Evolutionary conservation across 2,797 vertebrate genomes (phyloP).

Genomic region (Falco columbarius): DNA sequence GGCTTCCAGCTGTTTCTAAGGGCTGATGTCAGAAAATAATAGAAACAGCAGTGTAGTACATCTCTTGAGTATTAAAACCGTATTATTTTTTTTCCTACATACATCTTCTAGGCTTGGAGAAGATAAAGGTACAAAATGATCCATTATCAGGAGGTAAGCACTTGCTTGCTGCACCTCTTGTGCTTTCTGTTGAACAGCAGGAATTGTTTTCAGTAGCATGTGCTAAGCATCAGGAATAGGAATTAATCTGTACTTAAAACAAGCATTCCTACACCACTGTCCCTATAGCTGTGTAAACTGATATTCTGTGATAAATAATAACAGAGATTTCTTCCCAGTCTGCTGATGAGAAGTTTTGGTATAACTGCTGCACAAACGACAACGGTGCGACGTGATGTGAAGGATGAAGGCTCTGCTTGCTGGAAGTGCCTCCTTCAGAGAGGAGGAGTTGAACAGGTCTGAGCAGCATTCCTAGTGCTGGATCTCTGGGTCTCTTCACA

Average conservation of each 20-base stretch:
- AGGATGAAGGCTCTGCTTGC: neutral
- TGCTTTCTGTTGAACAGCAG: neutral
- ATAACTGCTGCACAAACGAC: neutral
- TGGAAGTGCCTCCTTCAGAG: neutral
- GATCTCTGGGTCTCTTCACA: neutral
- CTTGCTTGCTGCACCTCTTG: neutral
- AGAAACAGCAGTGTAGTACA: neutral
- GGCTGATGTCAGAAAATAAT: neutral
- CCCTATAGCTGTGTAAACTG: neutral
- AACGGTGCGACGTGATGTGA: rapidly evolving
- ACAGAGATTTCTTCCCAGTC: neutral
- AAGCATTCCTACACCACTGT: neutral
- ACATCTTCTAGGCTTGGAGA: neutral
- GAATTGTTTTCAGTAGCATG: neutral
- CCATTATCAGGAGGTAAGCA: neutral
- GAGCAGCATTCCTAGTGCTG: neutral
- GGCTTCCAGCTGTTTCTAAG: neutral
- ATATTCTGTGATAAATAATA: neutral
- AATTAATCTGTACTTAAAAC: neutral
- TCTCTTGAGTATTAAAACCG: neutral
- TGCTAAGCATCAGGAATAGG: neutral
- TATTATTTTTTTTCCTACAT: neutral
- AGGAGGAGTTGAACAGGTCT: neutral
- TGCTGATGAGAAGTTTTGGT: neutral
- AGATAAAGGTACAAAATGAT: neutral